Base-by-base conservation (phyloP, 2,888 invertebrate species). In the Nemoura dubitans region DNA sequence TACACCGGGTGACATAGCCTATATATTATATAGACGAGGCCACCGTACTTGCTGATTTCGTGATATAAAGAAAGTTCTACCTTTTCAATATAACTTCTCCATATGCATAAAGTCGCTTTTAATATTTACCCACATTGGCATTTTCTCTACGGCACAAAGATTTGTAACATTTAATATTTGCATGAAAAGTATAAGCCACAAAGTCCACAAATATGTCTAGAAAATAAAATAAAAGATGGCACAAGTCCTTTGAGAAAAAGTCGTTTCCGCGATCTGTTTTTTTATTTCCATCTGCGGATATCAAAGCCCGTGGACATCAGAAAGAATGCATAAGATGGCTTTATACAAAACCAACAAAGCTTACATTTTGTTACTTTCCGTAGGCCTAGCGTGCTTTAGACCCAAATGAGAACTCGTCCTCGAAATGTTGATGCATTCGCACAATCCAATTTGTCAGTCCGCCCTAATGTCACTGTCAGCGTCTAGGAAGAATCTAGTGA, bases 131-230 rank as follows among this genome's bases (percentile, higher is more conserved):
- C 59, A 59, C 14, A 59, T 59, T 59, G 59, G 59, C 59, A 59
- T 59, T 59, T 59, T 21, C 14, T 59, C 59, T 14, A 36, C 59
- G 3, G 59, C 59, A 59, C 59, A 59, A 59, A 59, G 59, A 59
- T 59, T 59, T 59, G 59, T 59, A 59, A 59, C 59, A 59, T 59
- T 10, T 59, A 59, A 59, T 59, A 59, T 59, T 59, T 59, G 59
- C 59, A 59, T 59, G 59, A 59, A 59, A 59, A 59, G 59, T 14
- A 59, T 16, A 59, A 59, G 59, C 59, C 59, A 59, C 59, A 59
- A 59, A 59, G 59, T 59, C 59, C 2, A 59, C 59, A 14, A 59
- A 59, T 7, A 21, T 59, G 14, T 21, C 59, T 21, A 59, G 2
- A 59, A 59, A 59, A 59, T 59, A 21, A 59, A 59, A 59, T 59